Base-by-base conservation (phyloP, 2,888 invertebrate species). In the Melanchra persicariae region DNA sequence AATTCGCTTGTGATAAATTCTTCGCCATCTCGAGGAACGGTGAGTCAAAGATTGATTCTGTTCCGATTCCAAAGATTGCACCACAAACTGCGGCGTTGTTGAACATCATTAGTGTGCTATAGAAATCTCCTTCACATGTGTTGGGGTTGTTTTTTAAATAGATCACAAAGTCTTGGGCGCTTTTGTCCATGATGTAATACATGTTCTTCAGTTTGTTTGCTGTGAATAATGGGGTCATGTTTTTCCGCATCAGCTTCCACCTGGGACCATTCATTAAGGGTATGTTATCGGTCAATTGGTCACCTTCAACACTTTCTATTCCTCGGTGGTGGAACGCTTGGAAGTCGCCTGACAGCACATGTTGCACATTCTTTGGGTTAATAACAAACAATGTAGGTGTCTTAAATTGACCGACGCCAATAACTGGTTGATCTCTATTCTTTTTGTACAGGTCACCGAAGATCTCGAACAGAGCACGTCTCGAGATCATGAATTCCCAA, bases 211-310 rank as follows among this genome's bases (percentile, higher is more conserved):
- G 82, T 74, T 94, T 94, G 0, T 84, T 83, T 0, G 89, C 81
- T 0, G 93, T 92, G 70, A 95, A 94, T 1, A 92, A 84, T 0
- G 94, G 92, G 0, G 92, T 89, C 83, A 95, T 85, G 51, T 89
- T 93, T 49, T 92, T 91, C 1, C 94, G 75, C 63, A 93, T 88
- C 12, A 89, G 73, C 72, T 92, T 91, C 95, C 94, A 94, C 69
- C 87, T 83, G 2, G 87, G 88, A 1, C 92, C 87, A 43, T 90
- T 82, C 75, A 90, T 85, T 34, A 92, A 90, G 3, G 89, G 74
- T 5, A 92, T 77, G 24, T 87, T 92, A 52, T 92, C 88, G 3
- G 88, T 76, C 5, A 93, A 80, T 17, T 81, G 70, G 58, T 93
- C 92, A 1, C 81, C 81, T 22, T 88, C 79, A 24, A 84, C 74